Percentiles rank a stretch among this genome's conserved stretches.
These are phyloP conservation scores for Oryzias sinensis DNA, from an alignment of 2,797 vertebrate genomes.

Conservation along the genomic window DNA sequence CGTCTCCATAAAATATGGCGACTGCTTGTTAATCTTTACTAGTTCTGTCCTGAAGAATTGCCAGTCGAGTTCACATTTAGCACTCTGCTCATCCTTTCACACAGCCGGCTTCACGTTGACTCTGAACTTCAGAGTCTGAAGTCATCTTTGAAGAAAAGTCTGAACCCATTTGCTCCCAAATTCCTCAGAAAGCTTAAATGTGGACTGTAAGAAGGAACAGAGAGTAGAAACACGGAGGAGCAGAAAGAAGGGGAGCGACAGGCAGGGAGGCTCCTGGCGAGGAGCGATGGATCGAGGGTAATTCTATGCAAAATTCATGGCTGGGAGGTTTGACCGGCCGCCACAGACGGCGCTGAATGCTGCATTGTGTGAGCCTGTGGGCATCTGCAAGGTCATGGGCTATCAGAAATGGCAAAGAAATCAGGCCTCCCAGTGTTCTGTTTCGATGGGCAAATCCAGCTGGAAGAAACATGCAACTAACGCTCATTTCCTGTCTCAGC, in stretches of 20 bases:
- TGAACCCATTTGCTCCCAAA: too few species aligned
- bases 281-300: slow-evolving; percentile 20
- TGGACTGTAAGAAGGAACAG: background rate
- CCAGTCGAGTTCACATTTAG: slow-evolving; percentile 79
- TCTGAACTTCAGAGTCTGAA: background rate
- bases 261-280: slow-evolving; percentile 24
- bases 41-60: slow-evolving; percentile 76
- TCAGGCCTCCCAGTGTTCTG: too few species aligned
- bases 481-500: too few species aligned
- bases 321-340: slow-evolving; percentile 24
- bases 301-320: slow-evolving; percentile 55
- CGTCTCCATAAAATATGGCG: slow-evolving; percentile 79
- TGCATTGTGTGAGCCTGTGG: slow-evolving; percentile 4
- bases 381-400: slow-evolving; percentile 19
- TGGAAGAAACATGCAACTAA: too few species aligned
- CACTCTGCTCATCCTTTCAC: slow-evolving; percentile 38
- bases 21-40: slow-evolving; percentile 79
- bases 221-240: slow-evolving; percentile 1
- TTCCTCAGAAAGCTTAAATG: background rate
- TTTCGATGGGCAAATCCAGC: too few species aligned
- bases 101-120: background rate
- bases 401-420: too few species aligned
- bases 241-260: background rate
- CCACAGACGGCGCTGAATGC: slow-evolving; percentile 7
- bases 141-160: background rate